Base-by-base conservation (phyloP, 2,113 vertebrate species). In the Psettodes erumei region DNA sequence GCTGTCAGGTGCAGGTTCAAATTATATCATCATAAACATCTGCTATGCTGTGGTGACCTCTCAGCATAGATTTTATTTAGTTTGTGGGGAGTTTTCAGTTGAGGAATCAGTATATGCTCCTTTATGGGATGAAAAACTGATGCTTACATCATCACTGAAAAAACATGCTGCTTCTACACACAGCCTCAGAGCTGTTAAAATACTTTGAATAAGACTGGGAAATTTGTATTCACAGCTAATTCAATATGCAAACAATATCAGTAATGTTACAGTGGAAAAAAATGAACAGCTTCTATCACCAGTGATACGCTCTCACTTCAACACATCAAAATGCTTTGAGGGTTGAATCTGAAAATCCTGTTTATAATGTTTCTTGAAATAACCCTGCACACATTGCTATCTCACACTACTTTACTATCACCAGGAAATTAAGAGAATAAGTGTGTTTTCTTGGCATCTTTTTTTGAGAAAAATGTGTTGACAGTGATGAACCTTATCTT, bases 301-400 rank as follows among this genome's bases (percentile, higher is more conserved):
- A 28, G 5, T 61, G 21, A 12, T 21, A 62, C 51, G n/a, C 4
- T 33, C 2, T 16, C 19, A 60, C 53, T 32, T 32, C 21, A 25
- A 6, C 21, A 15, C 27, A 25, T 37, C 1, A 40, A 27, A 25
- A 28, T 33, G 23, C 35, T 45, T 19, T 54, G 37, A 60, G 16
- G 59, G 60, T 50, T 40, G 25, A 48, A 43, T 23, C 40, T 3
- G 61, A 12, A 62, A 47, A 51, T 48, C 5, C n/a, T 35, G 6
- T 35, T 15, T 18, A 42, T 15, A 55, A 67, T 71, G 37, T 65
- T 33, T 71, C 47, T 43, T 48, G 8, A 63, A 79, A 72, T 64
- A 75, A 42, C 32, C 1, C 63, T 15, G 32, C 50, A 71, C 3
- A 28, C 45, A 25, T 54, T 66, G 28, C 47, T 73, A 35, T 45